Conservation (phyloP, 2,888 invertebrate genomes). For the Drosophila subsilvestris region DNA sequence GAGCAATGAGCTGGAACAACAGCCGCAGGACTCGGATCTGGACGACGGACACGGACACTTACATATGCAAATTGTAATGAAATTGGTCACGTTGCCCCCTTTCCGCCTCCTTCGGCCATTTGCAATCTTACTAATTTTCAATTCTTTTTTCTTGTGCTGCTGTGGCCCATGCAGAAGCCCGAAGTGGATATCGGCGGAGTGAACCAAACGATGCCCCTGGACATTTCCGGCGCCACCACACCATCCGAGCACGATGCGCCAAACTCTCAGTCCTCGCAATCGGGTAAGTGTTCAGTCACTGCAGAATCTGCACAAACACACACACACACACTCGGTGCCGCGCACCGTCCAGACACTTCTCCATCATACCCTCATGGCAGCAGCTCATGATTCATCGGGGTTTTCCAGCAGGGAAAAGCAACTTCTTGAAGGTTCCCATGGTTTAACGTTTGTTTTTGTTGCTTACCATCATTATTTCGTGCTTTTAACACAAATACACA, state of each 20-base stretch:
- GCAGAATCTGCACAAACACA: too few relatives aligned
- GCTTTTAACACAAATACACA: constrained; percentile 6
- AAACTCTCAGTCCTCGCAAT: constrained; percentile 84
- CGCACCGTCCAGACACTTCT: constrained; percentile 17
- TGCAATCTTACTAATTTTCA: constrained; percentile 46
- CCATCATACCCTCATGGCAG: constrained; percentile 20
- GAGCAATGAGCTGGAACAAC: constrained; percentile 85
- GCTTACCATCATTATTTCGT: constrained; percentile 15
- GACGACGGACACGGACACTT: constrained; percentile 84
- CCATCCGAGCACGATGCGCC: constrained; percentile 84
- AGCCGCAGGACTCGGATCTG: constrained; percentile 86
- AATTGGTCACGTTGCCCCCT: constrained; percentile 72
- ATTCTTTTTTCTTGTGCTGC: constrained; percentile 10
- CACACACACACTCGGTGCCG: not conserved
- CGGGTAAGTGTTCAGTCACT: constrained; percentile 77
- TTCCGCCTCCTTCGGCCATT: constrained; percentile 42
- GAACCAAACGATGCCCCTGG: constrained; percentile 84
- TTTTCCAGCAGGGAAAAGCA: not conserved
- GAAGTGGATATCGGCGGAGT: constrained; percentile 84
- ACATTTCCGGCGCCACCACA: constrained; percentile 84
- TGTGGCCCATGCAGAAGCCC: constrained; percentile 79
- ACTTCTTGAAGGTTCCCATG: constrained; percentile 6
- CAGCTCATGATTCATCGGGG: constrained; percentile 33
- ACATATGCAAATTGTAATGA: constrained; percentile 85
- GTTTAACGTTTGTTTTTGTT: constrained; percentile 38